Evolutionary conservation across 2,888 invertebrate genomes (phyloP).

Genomic region (Cheilosia impressa): DNA sequence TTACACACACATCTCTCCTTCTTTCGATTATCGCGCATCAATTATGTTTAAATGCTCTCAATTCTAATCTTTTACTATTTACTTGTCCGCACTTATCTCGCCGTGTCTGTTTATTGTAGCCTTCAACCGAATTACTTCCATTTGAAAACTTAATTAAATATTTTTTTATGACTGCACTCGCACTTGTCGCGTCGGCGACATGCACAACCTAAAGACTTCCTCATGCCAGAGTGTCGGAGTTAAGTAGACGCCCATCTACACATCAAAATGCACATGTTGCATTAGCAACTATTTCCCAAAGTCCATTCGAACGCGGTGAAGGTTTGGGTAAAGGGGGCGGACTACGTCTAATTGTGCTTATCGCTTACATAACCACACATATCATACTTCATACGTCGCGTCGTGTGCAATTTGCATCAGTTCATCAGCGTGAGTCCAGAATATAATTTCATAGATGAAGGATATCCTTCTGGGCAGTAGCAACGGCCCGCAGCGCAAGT

Average conservation of each 20-base stretch:
- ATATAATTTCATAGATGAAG: slow-evolving; percentile 29
- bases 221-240: slow-evolving; percentile 33
- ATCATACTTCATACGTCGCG: neutral
- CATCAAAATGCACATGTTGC: slow-evolving; percentile 23
- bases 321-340: slow-evolving; percentile 24
- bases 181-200: neutral
- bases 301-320: slow-evolving; percentile 49
- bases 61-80: neutral
- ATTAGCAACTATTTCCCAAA: slow-evolving; percentile 40
- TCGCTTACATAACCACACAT: slow-evolving; percentile 50
- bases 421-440: slow-evolving; percentile 56
- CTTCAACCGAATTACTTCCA: neutral
- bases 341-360: slow-evolving; percentile 51
- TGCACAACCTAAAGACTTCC: slow-evolving; percentile 28
- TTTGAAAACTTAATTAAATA: slow-evolving; percentile 35
- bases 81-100: no score
- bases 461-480: slow-evolving; percentile 54
- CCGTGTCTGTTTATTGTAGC: no score
- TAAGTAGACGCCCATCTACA: slow-evolving; percentile 13
- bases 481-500: slow-evolving; percentile 31
- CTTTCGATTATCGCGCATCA: slow-evolving; percentile 16
- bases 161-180: slow-evolving; percentile 1
- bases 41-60: neutral
- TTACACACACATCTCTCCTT: neutral
- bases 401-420: slow-evolving; percentile 58